A percentile compares a stretch with the other conserved stretches of the same genome.
phyloP scores from a whole-genome alignment of 2,113 vertebrate genomes.

The Symphodus melops region DNA sequence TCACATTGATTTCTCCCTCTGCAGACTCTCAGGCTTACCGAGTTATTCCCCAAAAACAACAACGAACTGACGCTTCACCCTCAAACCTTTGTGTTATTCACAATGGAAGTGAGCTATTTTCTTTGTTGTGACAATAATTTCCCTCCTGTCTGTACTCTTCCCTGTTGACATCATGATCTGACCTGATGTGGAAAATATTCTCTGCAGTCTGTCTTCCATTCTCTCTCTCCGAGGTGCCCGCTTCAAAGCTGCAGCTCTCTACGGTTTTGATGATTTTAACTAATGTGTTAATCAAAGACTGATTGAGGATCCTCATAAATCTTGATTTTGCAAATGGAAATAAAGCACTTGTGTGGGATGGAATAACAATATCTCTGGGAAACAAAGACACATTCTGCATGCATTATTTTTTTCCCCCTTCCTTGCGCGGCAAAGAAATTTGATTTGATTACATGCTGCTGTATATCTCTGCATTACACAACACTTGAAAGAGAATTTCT shows the following conservation, averaged over 20 bases:
- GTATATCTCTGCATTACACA: slow-evolving; percentile 71
- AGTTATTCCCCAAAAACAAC: slow-evolving; percentile 28
- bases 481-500: slow-evolving; percentile 84
- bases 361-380: slow-evolving; percentile 38
- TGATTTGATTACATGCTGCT: slow-evolving; percentile 73
- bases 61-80: slow-evolving; percentile 13
- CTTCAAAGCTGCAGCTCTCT: slow-evolving; percentile 16
- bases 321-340: slow-evolving; percentile 30
- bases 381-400: slow-evolving; percentile 26
- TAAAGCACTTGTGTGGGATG: slow-evolving; percentile 9
- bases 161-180: slow-evolving; percentile 49
- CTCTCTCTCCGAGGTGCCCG: slow-evolving; percentile 14
- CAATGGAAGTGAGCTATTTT: slow-evolving; percentile 24
- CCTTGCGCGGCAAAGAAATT: slow-evolving; percentile 63
- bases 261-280: slow-evolving; percentile 29
- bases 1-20: slow-evolving; percentile 38
- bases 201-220: slow-evolving; percentile 26
- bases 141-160: slow-evolving; percentile 19
- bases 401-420: not conserved
- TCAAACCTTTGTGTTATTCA: slow-evolving; percentile 26
- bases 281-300: slow-evolving; percentile 47
- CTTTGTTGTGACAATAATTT: slow-evolving; percentile 44
- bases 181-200: slow-evolving; percentile 63
- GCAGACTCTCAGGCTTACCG: slow-evolving; percentile 33
- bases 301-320: slow-evolving; percentile 26